Evolutionary conservation across 2,797 vertebrate genomes (phyloP).

Genomic region (Enteromius fasciolatus): DNA sequence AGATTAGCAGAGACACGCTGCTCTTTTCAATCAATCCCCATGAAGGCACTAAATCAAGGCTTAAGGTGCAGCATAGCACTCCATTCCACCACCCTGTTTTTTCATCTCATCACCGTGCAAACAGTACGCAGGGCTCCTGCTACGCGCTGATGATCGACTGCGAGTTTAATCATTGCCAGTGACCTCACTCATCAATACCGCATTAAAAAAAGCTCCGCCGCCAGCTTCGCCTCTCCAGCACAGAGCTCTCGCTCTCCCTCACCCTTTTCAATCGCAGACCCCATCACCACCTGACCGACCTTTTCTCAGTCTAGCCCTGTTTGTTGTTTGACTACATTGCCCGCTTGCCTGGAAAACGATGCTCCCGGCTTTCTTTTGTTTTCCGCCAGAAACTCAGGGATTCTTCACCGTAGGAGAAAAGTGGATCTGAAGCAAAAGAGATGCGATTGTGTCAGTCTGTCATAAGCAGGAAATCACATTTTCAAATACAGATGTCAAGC

Average conservation of each 20-base stretch:
- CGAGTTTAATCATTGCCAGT: constrained; percentile 71
- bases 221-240: constrained; percentile 1
- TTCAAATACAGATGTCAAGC: constrained; percentile 14
- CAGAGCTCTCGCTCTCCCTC: constrained; percentile 4
- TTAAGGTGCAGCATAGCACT: constrained; percentile 68
- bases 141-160: constrained; percentile 59
- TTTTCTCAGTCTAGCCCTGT: constrained; percentile 39
- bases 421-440: constrained; percentile 32
- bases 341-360: constrained; percentile 51
- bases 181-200: constrained; percentile 75
- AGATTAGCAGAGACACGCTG: constrained; percentile 67
- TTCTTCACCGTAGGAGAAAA: constrained; percentile 20
- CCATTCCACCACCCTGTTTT: constrained; percentile 64
- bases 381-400: constrained; percentile 19
- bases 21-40: constrained; percentile 73
- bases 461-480: constrained; percentile 3
- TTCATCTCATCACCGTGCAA: constrained; percentile 71
- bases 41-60: constrained; percentile 72
- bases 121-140: constrained; percentile 57
- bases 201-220: constrained; percentile 71
- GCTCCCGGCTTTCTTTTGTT: constrained; percentile 37
- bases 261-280: constrained; percentile 49
- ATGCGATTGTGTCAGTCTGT: constrained; percentile 28
- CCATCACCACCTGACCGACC: constrained; percentile 43
- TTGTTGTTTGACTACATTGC: constrained; percentile 41